A percentile compares a stretch with the other conserved stretches of the same genome.
Evolutionary conservation across 1,140 invertebrate genomes (phyloP).

Genomic region (Bombus waltoni): DNA sequence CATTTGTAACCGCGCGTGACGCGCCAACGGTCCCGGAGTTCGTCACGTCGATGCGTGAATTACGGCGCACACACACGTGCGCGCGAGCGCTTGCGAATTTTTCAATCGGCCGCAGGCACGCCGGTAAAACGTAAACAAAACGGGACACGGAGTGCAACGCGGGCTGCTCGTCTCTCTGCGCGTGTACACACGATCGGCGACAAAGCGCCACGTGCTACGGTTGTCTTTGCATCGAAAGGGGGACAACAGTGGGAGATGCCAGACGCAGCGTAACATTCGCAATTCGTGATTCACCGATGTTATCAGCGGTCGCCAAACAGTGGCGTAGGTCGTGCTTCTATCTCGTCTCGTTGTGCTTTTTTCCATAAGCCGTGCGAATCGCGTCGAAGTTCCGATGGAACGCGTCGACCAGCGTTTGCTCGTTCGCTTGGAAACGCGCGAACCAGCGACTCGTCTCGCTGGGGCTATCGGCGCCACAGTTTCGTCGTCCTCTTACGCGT

Average conservation of each 20-base stretch:
- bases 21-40: background rate
- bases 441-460: too few species aligned
- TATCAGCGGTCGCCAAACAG: constrained; percentile 42
- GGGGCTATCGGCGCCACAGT: too few species aligned
- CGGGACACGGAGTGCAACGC: constrained; percentile 61
- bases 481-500: too few species aligned
- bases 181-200: constrained; percentile 22
- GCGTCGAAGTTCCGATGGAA: fast-evolving
- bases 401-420: too few species aligned
- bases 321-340: constrained; percentile 35
- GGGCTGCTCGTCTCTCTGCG: constrained; percentile 29
- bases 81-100: constrained; percentile 39
- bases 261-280: constrained; percentile 61
- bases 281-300: constrained; percentile 66
- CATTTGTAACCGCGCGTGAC: background rate
- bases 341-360: background rate
- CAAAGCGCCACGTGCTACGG: constrained; percentile 58
- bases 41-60: constrained; percentile 30
- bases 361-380: background rate
- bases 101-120: constrained; percentile 52
- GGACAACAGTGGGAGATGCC: constrained; percentile 44
- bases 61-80: background rate
- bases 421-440: too few species aligned
- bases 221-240: constrained; percentile 51
- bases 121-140: constrained; percentile 74